Base-by-base conservation (phyloP, 2,888 invertebrate species). In the Danaus chrysippus region DNA sequence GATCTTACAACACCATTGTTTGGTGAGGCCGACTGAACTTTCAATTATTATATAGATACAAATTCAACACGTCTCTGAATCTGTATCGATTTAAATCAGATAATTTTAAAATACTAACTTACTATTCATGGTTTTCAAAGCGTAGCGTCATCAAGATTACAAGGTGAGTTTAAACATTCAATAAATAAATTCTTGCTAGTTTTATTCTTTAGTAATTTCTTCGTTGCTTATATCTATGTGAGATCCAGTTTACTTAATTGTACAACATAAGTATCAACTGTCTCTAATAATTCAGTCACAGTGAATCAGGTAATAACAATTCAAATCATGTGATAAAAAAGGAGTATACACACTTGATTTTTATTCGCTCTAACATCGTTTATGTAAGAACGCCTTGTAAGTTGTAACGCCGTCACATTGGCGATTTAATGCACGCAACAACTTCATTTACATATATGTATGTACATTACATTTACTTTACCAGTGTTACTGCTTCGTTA, bases 301-400 rank as follows among this genome's bases (percentile, higher is more conserved):
- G 17, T 66, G 58, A 61, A 42, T 62, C 63, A 63, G 58, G 55
- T 63, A 56, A 60, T 59, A 49, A 15, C 49, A 17, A 17, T 15
- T 15, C 17, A 10, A 49, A 10, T 49, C 49, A 46, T 46, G 49
- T 17, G 49, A 17, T 49, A 49, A 12, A 17, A 15, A 17, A 17
- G 49, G 17, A 10, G 10, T 10, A 68, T 66, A 64, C 63, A 60
- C 64, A 65, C 57, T 57, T 68, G 71, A 81, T 86, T 83, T 76
- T 79, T 81, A 84, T 86, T 83, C 84, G 73, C 68, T 73, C 70
- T 71, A 70, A 70, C 72, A 68, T 65, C 62, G 61, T 75, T 82
- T 86, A 83, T 84, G 83, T 81, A 83, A 84, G 76, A 77, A 71
- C 70, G 73, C 73, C 77, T 78, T 78, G 80, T 79, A 80, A 77